Base-by-base conservation (phyloP, 92 coral and sea anemone genomes). In the Porites evermanni region DNA sequence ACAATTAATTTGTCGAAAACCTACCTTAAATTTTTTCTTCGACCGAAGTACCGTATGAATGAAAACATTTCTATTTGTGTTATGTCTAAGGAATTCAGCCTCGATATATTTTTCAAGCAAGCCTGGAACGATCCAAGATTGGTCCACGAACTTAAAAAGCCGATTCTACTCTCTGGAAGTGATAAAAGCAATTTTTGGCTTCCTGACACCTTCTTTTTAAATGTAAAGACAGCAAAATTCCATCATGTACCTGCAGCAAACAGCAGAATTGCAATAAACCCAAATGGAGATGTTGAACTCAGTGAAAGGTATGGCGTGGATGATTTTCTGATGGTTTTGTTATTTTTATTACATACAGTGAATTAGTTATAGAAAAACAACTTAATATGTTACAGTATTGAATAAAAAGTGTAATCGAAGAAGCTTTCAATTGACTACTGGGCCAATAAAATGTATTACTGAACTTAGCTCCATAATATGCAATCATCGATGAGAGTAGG, bases 61-160 rank as follows among this genome's bases (percentile, higher is more conserved):
- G 47, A 4, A 38, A 38, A 38, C 47, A 38, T 38, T 38, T 38
- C 47, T 38, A 38, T 38, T 38, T 38, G 47, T 38, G 47, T 64
- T 19, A 75, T 13, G 18, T 75, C 16, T 32, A 24, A 96, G 99
- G 99, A 97, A 77, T 97, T 86, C 78, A 93, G 93, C 4, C 87
- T 96, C 32, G 98, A 97, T 76, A 64, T 97, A 38, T 97, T 95
- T 78, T 96, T 97, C 92, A 96, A 96, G 87, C 99, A 97, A 87
- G 95, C 95, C 7, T 97, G 99, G 99, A 87, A 89, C 60, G 99
- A 95, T 79, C 99, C 96, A 21, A 91, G 99, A 1, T 75, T 97
- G 61, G 91, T 44, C 3, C 97, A 95, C 69, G 79, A 83, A 11
- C 78, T 92, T 19, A 77, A 88, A 4, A 81, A 84, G 58, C 90